Evolutionary conservation across 2,888 invertebrate genomes (phyloP), one percentile per base, ranked within the genome.

Genomic region (Chrysina gloriosa): DNA sequence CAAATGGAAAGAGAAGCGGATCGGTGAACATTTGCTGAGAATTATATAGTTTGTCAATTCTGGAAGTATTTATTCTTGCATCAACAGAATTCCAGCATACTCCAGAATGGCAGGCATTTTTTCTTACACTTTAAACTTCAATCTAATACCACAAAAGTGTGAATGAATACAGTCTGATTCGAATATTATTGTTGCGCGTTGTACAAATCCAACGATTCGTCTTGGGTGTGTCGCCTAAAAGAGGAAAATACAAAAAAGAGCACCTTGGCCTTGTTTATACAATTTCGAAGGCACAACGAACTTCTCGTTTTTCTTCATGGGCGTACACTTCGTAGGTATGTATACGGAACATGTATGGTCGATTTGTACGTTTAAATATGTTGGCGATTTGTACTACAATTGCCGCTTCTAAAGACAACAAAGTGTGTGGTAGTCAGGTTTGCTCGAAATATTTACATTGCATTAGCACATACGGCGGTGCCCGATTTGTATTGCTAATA

Each of bases 181-280:
- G n/a, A n/a, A n/a, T n/a, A n/a, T n/a, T n/a, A n/a, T n/a, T n/a
- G n/a, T n/a, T n/a, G n/a, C n/a, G n/a, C n/a, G n/a, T n/a, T n/a
- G n/a, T n/a, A n/a, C n/a, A n/a, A n/a, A n/a, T n/a, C n/a, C n/a
- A n/a, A n/a, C n/a, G 31, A 52, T 52, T n/a, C 52, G 52, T 52
- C 9, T 16, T 52, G 52, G 52, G 52, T 52, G 52, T 31, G 52
- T 31, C 52, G 29, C 14, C 31, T 52, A 27, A 31, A 31, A 52
- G 29, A 52, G 16, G 9, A 16, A 39, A 31, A 52, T 11, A 11
- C 14, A 52, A 52, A 52, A 52, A 52, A 16, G 29, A 52, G 16
- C 52, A 52, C 52, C 52, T 52, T 52, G 52, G 52, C 52, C 52
- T 52, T 52, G 29, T 52, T 52, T 52, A 39, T 52, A 52, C 52